Base-by-base conservation (phyloP, 2,113 vertebrate genomes). In the Ptilonorhynchus violaceus region DNA sequence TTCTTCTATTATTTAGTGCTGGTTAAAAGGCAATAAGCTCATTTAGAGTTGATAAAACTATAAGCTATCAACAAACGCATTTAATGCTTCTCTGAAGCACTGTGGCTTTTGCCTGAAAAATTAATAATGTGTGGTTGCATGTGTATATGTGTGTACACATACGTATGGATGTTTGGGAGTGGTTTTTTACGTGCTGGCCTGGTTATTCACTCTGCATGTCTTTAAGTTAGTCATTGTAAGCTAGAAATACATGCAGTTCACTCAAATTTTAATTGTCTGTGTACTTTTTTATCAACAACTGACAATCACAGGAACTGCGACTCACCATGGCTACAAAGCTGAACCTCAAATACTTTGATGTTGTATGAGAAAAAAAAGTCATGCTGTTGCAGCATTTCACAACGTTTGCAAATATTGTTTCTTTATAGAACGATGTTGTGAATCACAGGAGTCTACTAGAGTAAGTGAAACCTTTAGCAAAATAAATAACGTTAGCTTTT, bases 21-120 rank as follows among this genome's bases (percentile, higher is more conserved):
- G 96, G 96, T 98, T 98, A 98, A 98, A 98, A 98, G 97, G 98
- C 97, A 98, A 97, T 98, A 98, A 98, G 96, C 97, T 98, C 96
- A 97, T 97, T 98, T 93, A 86, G 97, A 98, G 97, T 97, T 98
- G 98, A 97, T 98, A 98, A 98, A 98, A 98, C 96, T 97, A 95
- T 96, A 97, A 97, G 93, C 94, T 94, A 96, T 96, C 97, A 97
- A 98, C 97, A 98, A 98, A 98, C 97, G 93, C 93, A 97, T 92
- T 96, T 93, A 97, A 96, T 95, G 92, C 89, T 97, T 97, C 96
- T 98, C 94, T 97, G 92, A 97, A 95, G 67, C 89, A 96, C 83
- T 44, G 63, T 67, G 82, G 85, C 53, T 95, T 96, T 94, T 85
- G 77, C 56, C 55, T 21, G 50, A 96, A 98, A 97, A 97, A 97